Percentiles rank a stretch among this genome's conserved stretches.
phyloP scores from a whole-genome alignment of 2,888 invertebrate species.

The Marronus borbonicus region DNA sequence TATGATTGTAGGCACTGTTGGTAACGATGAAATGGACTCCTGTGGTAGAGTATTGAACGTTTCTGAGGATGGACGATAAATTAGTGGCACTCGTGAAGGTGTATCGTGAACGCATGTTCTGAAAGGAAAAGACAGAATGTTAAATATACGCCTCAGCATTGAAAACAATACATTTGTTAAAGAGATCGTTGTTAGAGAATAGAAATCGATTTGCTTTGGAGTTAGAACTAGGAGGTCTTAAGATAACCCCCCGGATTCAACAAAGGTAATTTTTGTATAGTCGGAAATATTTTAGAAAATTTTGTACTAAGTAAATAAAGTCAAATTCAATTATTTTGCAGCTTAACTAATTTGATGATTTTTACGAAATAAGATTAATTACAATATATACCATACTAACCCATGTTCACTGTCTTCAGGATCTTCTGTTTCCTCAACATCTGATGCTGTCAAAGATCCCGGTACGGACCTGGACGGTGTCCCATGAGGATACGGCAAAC shows the following conservation, averaged over 20 bases:
- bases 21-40: slow-evolving; percentile 55
- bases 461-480: slow-evolving; percentile 64
- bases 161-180: no score
- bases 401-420: slow-evolving; percentile 74
- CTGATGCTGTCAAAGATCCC: slow-evolving; percentile 65
- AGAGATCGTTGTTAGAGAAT: no score
- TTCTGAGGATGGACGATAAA: slow-evolving; percentile 71
- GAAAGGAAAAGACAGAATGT: slow-evolving; percentile 51
- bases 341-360: no score
- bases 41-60: slow-evolving; percentile 24
- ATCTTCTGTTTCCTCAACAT: slow-evolving; percentile 75
- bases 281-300: no score
- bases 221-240: no score
- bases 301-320: no score
- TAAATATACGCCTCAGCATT: no score
- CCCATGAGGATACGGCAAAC: slow-evolving; percentile 64
- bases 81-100: slow-evolving; percentile 82
- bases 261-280: no score
- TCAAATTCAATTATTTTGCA: no score
- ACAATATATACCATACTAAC: slow-evolving; percentile 57
- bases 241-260: no score
- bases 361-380: neutral
- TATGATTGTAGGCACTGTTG: slow-evolving; percentile 76
- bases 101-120: slow-evolving; percentile 78
- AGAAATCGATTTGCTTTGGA: no score